These are phyloP conservation scores for Eubucco bourcierii DNA, from an alignment of 2,113 vertebrate species.

Conservation along the genomic window DNA sequence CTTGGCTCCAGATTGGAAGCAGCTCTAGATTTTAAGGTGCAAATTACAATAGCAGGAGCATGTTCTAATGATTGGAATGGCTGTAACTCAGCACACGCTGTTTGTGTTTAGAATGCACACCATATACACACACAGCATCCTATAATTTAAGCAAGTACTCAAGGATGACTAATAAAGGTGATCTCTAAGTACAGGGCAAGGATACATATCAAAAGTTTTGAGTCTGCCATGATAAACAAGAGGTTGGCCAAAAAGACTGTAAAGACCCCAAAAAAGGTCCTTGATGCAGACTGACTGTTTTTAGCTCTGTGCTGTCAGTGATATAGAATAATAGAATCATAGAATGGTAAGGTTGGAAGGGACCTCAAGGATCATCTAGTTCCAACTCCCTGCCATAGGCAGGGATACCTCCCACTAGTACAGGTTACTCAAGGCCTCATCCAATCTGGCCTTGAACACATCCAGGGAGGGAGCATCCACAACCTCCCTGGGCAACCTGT, in stretches of 20 bases:
- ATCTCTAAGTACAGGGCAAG: neutral
- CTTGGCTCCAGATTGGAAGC: neutral
- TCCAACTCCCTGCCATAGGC: too few species aligned
- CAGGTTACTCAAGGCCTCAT: too few species aligned
- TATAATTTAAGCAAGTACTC: neutral
- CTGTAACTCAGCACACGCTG: neutral
- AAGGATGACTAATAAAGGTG: neutral
- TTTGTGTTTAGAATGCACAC: neutral
- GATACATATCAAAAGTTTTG: neutral
- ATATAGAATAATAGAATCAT: too few species aligned
- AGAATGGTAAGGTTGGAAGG: too few species aligned
- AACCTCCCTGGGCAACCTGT: too few species aligned
- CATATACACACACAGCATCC: neutral
- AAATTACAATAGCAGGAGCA: neutral
- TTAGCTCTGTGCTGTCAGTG: neutral
- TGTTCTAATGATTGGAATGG: neutral
- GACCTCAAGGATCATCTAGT: too few species aligned
- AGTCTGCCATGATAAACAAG: neutral
- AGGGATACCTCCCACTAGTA: too few species aligned
- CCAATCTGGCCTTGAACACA: too few species aligned
- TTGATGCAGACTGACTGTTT: neutral
- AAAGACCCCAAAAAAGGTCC: neutral
- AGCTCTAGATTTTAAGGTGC: neutral
- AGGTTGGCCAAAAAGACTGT: neutral
- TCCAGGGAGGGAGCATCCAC: too few species aligned